These are phyloP conservation scores for Alloscopus bannaensis DNA, from an alignment of 2,888 invertebrate genomes.

Conservation along the genomic window DNA sequence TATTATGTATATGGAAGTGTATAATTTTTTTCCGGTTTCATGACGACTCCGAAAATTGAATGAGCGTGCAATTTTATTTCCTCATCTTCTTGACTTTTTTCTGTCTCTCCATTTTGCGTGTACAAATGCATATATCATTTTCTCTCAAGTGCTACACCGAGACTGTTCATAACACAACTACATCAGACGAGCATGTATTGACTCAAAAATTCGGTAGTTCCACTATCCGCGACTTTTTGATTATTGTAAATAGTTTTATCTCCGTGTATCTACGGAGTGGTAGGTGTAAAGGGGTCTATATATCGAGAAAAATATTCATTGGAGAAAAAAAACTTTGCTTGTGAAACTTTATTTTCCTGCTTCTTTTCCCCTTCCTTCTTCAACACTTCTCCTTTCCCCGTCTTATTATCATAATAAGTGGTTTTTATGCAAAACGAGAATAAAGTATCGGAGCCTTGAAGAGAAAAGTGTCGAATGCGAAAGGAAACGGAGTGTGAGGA, in stretches of 20 bases:
- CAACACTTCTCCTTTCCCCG: constrained; percentile 44
- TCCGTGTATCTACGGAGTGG: constrained; percentile 16
- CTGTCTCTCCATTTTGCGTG: neutral
- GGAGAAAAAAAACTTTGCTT: neutral
- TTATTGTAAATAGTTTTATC: constrained; percentile 23
- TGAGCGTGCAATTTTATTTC: constrained; percentile 29
- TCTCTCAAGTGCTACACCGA: neutral
- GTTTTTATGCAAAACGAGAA: constrained; percentile 45
- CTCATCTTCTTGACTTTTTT: constrained; percentile 2
- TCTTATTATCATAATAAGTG: constrained; percentile 64
- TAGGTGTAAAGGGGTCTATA: no score
- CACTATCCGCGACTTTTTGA: constrained; percentile 20
- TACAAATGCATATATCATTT: neutral
- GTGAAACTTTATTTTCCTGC: constrained; percentile 22
- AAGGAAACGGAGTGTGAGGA: neutral
- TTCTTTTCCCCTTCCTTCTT: constrained; percentile 49
- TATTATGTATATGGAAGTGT: neutral
- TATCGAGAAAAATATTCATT: no score
- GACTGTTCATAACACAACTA: neutral
- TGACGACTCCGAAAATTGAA: constrained; percentile 15
- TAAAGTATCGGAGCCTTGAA: constrained; percentile 9
- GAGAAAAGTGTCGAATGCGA: constrained; percentile 18
- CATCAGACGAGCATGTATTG: neutral
- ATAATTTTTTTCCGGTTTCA: no score
- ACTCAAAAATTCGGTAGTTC: neutral